Evolutionary conservation across 2,888 invertebrate genomes (phyloP), one percentile per base, ranked within the genome.

Genomic region (Platerodrilus igneus): DNA sequence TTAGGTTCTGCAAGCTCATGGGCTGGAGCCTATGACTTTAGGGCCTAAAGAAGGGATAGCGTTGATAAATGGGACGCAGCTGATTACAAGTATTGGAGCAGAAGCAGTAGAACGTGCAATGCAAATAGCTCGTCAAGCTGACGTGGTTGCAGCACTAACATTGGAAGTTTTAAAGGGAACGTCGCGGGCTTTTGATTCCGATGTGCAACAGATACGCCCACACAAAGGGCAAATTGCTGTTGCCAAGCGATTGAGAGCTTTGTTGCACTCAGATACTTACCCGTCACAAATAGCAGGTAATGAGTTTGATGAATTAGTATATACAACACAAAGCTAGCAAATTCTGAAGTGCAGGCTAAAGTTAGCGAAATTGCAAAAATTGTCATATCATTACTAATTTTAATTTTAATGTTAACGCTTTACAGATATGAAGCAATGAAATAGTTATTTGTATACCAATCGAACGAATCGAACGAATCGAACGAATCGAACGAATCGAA

Each of bases 101-200:
- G 77, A 79, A 66, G 80, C 77, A 3, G 69, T 79, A 2, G 76
- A 78, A 57, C 59, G 79, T 47, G 73, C 79, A 0, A 68, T 69
- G 25, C 69, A 68, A 38, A 73, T 80, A 34, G 75, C 77, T 2
- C 63, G 73, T 39, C 80, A 81, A 57, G 79, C 79, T 1, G 80
- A 81, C 56, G 72, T 82, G 4, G 74, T 81, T 6, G 78, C 79
- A 1, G 77, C 79, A 1, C 58, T 82, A 34, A 75, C 77, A 2
- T 58, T 81, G 23, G 81, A 81, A 56, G 81, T 79, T 2, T 64
- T 81, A 29, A 81, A 80, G 58, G 81, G 81, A 35, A 77, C 78
- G 2, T 76, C 75, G 1, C 63, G 73, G 47, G 79, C 81, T 9
- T 81, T 79, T 58, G 78, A 79, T 58, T 71, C 73, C 37, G 80